Base-by-base conservation (phyloP, 1,140 invertebrate species). In the Myzus persicae region DNA sequence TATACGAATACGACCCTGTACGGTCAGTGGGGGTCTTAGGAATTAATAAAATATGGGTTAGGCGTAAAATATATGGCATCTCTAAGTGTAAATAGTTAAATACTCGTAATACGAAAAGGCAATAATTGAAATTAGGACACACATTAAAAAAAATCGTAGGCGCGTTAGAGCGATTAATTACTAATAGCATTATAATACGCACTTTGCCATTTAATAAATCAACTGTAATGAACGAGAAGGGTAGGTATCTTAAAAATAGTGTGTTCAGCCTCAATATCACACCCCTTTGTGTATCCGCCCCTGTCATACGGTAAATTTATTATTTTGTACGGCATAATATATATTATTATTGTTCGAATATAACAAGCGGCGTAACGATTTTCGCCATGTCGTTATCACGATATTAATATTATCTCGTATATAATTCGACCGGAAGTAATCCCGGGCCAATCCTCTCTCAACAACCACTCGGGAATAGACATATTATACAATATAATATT, bases 381-480 rank as follows among this genome's bases (percentile, higher is more conserved):
- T 76, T 76, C n/a, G 59, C 59, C 3, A 76, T n/a, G 59, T 76
- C 59, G 59, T 76, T 76, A 76, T 76, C 59, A 76, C n/a, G 59
- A n/a, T 76, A 76, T 76, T 76, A 76, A n/a, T 67, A 67, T 67
- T 76, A 76, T 76, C 59, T 76, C 11, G n/a, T 36, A n/a, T n/a
- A 76, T 76, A 76, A 76, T 76, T 76, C 59, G n/a, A 76, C 59
- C 59, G 59, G 59, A 76, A 76, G 59, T 76, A 76, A 76, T 76
- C n/a, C 59, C 59, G 31, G n/a, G 59, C 14, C 31, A n/a, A 76
- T n/a, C n/a, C 31, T 14, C 59, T 14, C 59, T 31, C n/a, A 76
- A 14, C 31, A 76, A 5, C 59, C 59, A 76, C 59, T 76, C 11
- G 31, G 59, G 31, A 76, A 76, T 76, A 76, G 59, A n/a, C 59